These are phyloP conservation scores for Hemibagrus wyckioides DNA, from an alignment of 2,113 vertebrate genomes.

Conservation along the genomic window DNA sequence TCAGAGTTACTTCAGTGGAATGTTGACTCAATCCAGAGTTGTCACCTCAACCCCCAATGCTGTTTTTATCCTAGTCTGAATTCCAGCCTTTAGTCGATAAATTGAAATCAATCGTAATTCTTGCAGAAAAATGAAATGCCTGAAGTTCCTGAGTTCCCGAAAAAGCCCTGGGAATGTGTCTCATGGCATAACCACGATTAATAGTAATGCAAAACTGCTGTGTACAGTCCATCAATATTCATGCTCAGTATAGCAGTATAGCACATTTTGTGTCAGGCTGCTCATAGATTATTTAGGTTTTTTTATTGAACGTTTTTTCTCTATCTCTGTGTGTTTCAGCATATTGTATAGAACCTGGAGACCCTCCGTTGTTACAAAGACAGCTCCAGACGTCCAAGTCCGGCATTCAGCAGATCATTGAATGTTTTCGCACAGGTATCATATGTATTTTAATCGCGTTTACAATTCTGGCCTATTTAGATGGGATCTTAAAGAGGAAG, in stretches of 20 bases:
- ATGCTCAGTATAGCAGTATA: background rate
- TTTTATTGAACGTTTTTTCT: background rate
- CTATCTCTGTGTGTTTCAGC: background rate
- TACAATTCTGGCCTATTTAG: background rate
- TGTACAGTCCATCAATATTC: background rate
- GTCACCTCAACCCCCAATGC: too few relatives aligned
- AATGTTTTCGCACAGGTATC: conserved; percentile 96
- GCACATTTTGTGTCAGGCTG: background rate
- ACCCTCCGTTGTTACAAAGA: conserved; percentile 91
- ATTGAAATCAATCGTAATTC: background rate
- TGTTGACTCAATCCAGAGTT: too few relatives aligned
- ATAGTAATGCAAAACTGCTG: background rate
- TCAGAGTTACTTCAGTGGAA: too few relatives aligned
- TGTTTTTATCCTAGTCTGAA: background rate
- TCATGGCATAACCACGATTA: background rate
- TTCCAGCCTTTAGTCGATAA: background rate
- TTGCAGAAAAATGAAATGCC: background rate
- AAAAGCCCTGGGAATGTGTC: background rate
- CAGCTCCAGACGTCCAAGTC: conserved; percentile 96
- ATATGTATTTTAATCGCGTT: background rate
- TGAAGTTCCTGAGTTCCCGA: background rate
- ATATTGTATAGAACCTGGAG: conserved; percentile 82
- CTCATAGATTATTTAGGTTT: background rate
- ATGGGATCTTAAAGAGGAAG: background rate
- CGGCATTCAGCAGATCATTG: conserved; percentile 98